Conservation (phyloP, 2,888 invertebrate species). For the Pollenia labialis region DNA sequence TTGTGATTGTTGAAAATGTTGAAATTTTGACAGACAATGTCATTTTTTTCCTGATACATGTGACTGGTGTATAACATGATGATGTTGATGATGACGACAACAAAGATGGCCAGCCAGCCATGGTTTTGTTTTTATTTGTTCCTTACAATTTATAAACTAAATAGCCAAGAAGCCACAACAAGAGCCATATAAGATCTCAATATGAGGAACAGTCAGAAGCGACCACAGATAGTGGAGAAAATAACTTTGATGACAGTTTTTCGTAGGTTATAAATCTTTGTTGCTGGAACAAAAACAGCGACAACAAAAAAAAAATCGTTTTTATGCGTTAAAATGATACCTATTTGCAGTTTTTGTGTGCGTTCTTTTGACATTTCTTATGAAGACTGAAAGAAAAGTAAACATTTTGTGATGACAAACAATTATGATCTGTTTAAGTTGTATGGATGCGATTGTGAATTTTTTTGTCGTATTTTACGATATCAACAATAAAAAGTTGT, state of each 20-base stretch:
- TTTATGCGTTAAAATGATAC: slow-evolving; percentile 62
- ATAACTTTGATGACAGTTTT: slow-evolving; percentile 75
- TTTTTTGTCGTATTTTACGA: neutral
- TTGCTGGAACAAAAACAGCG: neutral
- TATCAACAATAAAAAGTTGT: slow-evolving; percentile 41
- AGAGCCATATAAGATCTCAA: slow-evolving; percentile 45
- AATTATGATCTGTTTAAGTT: slow-evolving; percentile 68
- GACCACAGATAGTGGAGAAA: slow-evolving; percentile 49
- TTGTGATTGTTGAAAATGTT: slow-evolving; percentile 75
- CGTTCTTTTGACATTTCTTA: slow-evolving; percentile 52
- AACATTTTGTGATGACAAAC: slow-evolving; percentile 67
- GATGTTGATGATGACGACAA: slow-evolving; percentile 13
- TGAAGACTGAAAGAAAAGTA: slow-evolving; percentile 29
- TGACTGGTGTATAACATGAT: slow-evolving; percentile 51
- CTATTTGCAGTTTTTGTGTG: slow-evolving; percentile 52
- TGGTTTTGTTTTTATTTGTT: slow-evolving; percentile 23
- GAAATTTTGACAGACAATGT: slow-evolving; percentile 77
- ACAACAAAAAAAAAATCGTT: slow-evolving; percentile 33
- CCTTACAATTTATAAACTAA: slow-evolving; percentile 8
- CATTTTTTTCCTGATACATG: slow-evolving; percentile 72
- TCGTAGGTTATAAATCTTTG: slow-evolving; percentile 76
- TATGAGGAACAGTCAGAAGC: slow-evolving; percentile 53
- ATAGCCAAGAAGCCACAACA: neutral
- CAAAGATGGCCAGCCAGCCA: slow-evolving; percentile 40
- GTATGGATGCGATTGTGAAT: slow-evolving; percentile 10